Conservation (phyloP, 2,888 invertebrate species). For the Phyllotreta cruciferae region DNA sequence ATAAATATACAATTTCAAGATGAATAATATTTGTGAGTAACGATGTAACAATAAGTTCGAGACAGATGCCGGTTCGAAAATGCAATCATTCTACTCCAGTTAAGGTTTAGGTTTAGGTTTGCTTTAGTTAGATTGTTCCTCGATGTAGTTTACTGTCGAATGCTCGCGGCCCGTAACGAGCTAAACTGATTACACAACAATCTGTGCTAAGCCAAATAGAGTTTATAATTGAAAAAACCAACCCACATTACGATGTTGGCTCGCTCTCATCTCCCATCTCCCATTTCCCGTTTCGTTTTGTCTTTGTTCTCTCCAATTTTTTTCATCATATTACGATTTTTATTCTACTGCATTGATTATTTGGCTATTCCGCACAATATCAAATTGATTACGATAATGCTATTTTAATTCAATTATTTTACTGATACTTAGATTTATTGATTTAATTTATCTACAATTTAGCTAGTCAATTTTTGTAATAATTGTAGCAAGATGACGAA, state of each 20-base stretch:
- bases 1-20: constrained; percentile 42
- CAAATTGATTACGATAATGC: too few relatives aligned
- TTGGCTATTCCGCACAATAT: too few relatives aligned
- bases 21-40: constrained; percentile 56
- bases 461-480: too few relatives aligned
- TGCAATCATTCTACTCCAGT: constrained; percentile 63
- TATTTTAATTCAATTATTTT: constrained; percentile 6
- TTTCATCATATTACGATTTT: constrained; percentile 36
- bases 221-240: constrained; percentile 64
- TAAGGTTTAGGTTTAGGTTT: constrained; percentile 63
- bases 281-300: constrained; percentile 37
- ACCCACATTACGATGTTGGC: constrained; percentile 39
- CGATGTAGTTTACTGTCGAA: constrained; percentile 61
- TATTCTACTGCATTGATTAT: constrained; percentile 13
- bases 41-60: constrained; percentile 42
- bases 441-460: too few relatives aligned
- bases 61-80: constrained; percentile 55
- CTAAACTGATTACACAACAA: constrained; percentile 63
- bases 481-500: too few relatives aligned
- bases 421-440: too few relatives aligned
- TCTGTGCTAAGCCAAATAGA: constrained; percentile 64
- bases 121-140: constrained; percentile 62
- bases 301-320: constrained; percentile 37
- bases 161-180: constrained; percentile 61
- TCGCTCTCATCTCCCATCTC: constrained; percentile 38